Base-by-base conservation (phyloP, 2,888 invertebrate species). In the Halocaridina rubra region DNA sequence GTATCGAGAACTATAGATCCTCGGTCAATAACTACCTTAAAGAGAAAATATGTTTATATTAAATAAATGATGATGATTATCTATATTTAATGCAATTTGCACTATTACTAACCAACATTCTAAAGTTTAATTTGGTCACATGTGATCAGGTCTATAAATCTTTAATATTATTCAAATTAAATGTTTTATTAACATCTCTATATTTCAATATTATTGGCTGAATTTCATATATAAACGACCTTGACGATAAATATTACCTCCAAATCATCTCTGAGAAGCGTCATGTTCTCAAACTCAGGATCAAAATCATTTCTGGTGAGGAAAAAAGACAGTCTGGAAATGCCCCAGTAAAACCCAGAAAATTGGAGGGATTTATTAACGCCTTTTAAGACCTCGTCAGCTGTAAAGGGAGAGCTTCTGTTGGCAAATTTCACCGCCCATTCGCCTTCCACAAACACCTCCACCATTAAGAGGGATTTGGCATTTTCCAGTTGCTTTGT, bases 341-440 rank as follows among this genome's bases (percentile, higher is more conserved):
- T 30, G 19, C 85, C 85, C 85, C 85, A 86, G 46, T 81, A 86
- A 13, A 74, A 81, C 16, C 80, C 80, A n/a, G 78, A 74, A 78
- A 86, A 80, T 22, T 53, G 33, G 59, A 78, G 64, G 29, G 57
- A 67, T 29, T 86, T 80, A 74, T 81, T 86, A n/a, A 74, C 81
- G 8, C 29, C 64, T 3, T 53, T 39, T 53, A n/a, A 16, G 33
- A 78, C 81, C 57, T 86, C 85, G 16, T 64, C 53, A 8, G 61
- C 46, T 13, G 81, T 72, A 64, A 78, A 86, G 24, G 61, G 46
- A 2, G 78, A 57, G n/a, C 24, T 81, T 27, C n/a, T 13, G 39
- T 74, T 74, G 4, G 67, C 78, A 16, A 77, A 77, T 22, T 61
- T 59, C 29, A 82, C 71, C 39, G 69, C 71, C 77, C 82, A 77